Evolutionary conservation across 1,140 invertebrate species (phyloP).

Genomic region (Dryas iulia): DNA sequence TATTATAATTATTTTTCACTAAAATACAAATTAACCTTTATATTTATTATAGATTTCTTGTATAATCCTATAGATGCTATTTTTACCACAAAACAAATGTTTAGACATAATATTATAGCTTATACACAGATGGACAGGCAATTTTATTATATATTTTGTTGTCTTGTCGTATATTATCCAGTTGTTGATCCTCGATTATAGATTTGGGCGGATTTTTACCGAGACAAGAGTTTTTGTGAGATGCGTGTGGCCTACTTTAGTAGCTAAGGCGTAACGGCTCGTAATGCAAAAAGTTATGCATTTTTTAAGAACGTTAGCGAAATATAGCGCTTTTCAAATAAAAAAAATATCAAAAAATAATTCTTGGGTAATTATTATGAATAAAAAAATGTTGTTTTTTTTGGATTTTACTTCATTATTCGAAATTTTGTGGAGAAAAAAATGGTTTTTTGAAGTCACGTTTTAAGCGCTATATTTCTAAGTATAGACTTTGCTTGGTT

Average conservation of each 20-base stretch:
- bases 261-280: neutral
- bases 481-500: neutral
- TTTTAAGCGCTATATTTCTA: neutral
- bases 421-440: neutral
- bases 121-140: conserved; percentile 24
- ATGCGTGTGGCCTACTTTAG: conserved; percentile 3
- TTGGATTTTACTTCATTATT: neutral
- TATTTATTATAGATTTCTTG: conserved; percentile 31
- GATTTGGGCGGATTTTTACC: neutral
- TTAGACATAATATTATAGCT: conserved; percentile 16
- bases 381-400: no score
- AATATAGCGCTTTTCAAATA: neutral
- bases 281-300: neutral
- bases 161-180: conserved; percentile 7
- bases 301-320: neutral
- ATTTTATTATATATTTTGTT: conserved; percentile 18
- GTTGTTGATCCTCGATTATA: conserved; percentile 16
- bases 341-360: neutral
- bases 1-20: conserved; percentile 14
- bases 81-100: conserved; percentile 37
- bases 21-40: conserved; percentile 25
- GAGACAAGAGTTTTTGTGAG: neutral
- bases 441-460: neutral
- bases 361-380: no score
- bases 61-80: conserved; percentile 42